phyloP scores from a whole-genome alignment of 2,888 invertebrate species.

The Parthenolecanium corni region DNA sequence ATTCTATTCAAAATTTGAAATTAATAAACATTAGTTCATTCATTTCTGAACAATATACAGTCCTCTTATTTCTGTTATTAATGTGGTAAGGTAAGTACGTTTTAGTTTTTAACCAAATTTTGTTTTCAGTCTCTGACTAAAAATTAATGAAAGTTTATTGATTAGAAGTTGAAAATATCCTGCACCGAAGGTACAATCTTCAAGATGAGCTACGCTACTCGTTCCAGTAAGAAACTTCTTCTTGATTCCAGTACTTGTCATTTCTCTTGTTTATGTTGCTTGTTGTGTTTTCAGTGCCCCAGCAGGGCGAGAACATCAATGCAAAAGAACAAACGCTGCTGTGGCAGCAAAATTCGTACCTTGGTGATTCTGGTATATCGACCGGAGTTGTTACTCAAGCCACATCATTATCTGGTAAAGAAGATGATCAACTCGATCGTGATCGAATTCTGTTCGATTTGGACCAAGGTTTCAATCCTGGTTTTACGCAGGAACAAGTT shows the following conservation, averaged over 20 bases:
- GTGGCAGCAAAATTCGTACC: slow-evolving; percentile 91
- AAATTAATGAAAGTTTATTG: too few relatives aligned
- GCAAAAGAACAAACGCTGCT: slow-evolving; percentile 66
- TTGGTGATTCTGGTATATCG: slow-evolving; percentile 88
- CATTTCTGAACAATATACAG: too few relatives aligned
- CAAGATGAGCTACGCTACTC: slow-evolving; percentile 18
- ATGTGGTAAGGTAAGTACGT: too few relatives aligned
- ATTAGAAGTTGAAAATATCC: too few relatives aligned
- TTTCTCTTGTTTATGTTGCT: neutral
- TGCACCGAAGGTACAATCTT: neutral
- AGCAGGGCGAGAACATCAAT: slow-evolving; percentile 15
- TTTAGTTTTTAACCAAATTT: too few relatives aligned
- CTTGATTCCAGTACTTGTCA: neutral
- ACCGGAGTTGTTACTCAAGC: slow-evolving; percentile 91
- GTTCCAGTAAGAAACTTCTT: slow-evolving; percentile 5
- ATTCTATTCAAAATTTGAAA: too few relatives aligned
- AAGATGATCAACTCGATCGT: slow-evolving; percentile 72
- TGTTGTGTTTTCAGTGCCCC: neutral
- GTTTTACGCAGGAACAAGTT: slow-evolving; percentile 89
- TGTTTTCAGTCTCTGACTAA: too few relatives aligned
- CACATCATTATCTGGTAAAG: slow-evolving; percentile 84
- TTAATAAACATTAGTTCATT: too few relatives aligned
- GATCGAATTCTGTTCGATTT: slow-evolving; percentile 80
- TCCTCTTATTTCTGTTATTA: too few relatives aligned
- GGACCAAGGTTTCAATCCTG: slow-evolving; percentile 78